Base-by-base conservation (phyloP, 1,140 invertebrate genomes). In the Brachystomella parvula region DNA sequence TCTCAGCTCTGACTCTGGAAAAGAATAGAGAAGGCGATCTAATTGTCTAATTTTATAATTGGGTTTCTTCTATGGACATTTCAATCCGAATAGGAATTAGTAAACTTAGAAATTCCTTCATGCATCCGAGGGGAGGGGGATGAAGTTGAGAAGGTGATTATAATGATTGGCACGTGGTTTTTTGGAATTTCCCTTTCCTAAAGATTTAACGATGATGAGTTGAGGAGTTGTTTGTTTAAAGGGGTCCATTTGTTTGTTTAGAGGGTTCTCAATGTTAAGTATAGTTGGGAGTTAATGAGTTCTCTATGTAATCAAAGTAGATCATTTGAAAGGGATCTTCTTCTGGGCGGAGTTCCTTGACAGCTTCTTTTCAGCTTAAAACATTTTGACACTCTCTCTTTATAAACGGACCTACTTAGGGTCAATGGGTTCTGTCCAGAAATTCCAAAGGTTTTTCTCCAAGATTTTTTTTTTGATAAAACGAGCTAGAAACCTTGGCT, bases 321-420 rank as follows among this genome's bases (percentile, higher is more conserved):
- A 64, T 39, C 59, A 65, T 60, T 61, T n/a, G 59, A 57, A 63
- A 32, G 24, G 21, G 24, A 44, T n/a, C n/a, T n/a, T n/a, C n/a
- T n/a, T n/a, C n/a, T 63, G 66, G 69, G 69, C 33, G 69, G 69
- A 67, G 69, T 61, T 67, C 57, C 61, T 30, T 70, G 69, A 67
- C 69, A 70, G 63, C 44, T 62, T 30, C 57, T 64, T 70, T 59
- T 67, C 65, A 57, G 29, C 30, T 62, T 70, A 70, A 70, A 67
- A 70, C 56, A 64, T 65, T 57, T 47, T 70, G 69, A 70, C 69
- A 67, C 44, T 67, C 57, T 56, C 28, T 47, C 57, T 35, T 66
- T 29, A n/a, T 44, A 12, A 44, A n/a, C 39, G n/a, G 17, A 31
- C 53, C 35, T 24, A 21, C 35, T 60, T 61, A 35, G 26, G 28